phyloP scores from a whole-genome alignment of 2,113 vertebrate species.

The Poeciliopsis occidentalis region DNA sequence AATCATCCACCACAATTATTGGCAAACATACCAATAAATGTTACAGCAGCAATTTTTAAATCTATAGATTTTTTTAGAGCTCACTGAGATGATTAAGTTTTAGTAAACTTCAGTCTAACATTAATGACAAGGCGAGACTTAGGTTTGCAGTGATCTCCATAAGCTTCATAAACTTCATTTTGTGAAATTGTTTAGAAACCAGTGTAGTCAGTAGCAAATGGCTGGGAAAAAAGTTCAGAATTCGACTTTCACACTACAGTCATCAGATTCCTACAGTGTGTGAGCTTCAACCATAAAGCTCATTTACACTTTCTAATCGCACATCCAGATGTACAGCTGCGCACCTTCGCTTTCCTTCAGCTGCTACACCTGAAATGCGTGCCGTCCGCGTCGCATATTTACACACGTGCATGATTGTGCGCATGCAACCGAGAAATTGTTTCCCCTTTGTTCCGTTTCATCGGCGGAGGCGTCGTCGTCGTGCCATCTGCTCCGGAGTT shows the following conservation, averaged over 20 bases:
- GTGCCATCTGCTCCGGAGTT: constrained; percentile 59
- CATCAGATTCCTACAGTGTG: neutral
- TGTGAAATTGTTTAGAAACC: neutral
- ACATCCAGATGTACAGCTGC: neutral
- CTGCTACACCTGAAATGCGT: neutral
- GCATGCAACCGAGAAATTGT: constrained; percentile 43
- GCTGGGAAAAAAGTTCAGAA: neutral
- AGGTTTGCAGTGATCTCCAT: neutral
- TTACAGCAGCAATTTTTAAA: neutral
- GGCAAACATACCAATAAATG: neutral
- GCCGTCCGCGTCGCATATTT: constrained; percentile 2
- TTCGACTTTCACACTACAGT: neutral
- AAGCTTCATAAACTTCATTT: neutral
- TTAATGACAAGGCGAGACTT: neutral
- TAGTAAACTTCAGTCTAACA: too few species aligned
- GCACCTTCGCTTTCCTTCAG: too few species aligned
- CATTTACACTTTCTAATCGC: neutral
- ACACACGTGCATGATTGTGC: neutral
- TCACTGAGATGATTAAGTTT: too few species aligned
- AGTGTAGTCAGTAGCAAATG: neutral
- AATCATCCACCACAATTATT: too few species aligned
- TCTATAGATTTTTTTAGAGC: too few species aligned
- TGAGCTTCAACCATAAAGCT: too few species aligned
- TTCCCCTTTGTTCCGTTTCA: constrained; percentile 60
- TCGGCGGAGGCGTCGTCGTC: constrained; percentile 52